Evolutionary conservation across 1,140 invertebrate genomes (phyloP).

Genomic region (Drosophila takahashii): DNA sequence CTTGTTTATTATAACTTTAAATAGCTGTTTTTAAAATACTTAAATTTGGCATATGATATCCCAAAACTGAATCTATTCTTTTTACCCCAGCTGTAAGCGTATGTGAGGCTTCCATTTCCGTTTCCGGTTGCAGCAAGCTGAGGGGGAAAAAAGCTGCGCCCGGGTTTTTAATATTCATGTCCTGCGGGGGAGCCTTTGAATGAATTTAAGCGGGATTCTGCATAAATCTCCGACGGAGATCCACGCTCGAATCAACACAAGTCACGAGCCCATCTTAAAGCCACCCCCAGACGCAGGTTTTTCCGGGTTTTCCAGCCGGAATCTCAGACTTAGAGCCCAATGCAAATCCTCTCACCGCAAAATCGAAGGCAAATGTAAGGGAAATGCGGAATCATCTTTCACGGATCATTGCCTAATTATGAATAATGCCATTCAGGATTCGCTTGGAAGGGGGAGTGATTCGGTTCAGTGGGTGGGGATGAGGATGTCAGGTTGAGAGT

Average conservation of each 20-base stretch:
- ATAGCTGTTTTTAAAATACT: too few species aligned
- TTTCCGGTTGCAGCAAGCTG: slow-evolving; percentile 37
- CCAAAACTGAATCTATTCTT: not conserved
- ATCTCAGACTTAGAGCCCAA: slow-evolving; percentile 35
- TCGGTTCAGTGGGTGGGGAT: slow-evolving; percentile 14
- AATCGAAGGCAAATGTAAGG: slow-evolving; percentile 54
- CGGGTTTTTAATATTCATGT: slow-evolving; percentile 70
- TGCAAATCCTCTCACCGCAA: slow-evolving; percentile 77
- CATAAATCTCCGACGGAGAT: slow-evolving; percentile 60
- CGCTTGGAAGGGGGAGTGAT: slow-evolving; percentile 6
- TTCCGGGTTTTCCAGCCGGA: slow-evolving; percentile 4
- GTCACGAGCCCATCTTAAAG: slow-evolving; percentile 30
- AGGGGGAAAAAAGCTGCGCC: slow-evolving; percentile 16
- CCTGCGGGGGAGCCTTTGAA: slow-evolving; percentile 51
- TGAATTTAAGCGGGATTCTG: slow-evolving; percentile 45
- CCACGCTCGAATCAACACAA: slow-evolving; percentile 78
- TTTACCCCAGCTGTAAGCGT: slow-evolving; percentile 1
- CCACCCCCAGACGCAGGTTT: slow-evolving; percentile 17
- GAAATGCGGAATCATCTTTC: slow-evolving; percentile 80
- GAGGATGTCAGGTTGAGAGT: slow-evolving; percentile 10
- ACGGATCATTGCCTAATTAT: slow-evolving; percentile 82
- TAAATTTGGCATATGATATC: not conserved
- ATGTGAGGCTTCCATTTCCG: slow-evolving; percentile 48
- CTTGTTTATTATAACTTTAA: too few species aligned
- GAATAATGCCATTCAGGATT: slow-evolving; percentile 75